phyloP scores from a whole-genome alignment of 2,113 vertebrate genomes.

The Neofelis nebulosa region DNA sequence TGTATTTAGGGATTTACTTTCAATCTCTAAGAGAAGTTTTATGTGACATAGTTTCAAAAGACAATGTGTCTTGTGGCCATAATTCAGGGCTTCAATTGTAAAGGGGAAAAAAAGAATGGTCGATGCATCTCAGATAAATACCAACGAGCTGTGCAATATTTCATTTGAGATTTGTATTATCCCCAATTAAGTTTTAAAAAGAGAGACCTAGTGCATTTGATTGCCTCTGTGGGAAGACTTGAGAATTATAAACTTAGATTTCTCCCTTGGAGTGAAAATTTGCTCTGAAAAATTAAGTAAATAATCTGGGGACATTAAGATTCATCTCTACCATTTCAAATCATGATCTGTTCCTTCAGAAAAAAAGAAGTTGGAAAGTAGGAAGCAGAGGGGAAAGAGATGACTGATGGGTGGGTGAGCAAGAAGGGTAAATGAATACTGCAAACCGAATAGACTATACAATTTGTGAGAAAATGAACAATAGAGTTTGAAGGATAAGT shows the following conservation, averaged over 20 bases:
- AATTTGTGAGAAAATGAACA: slow-evolving; percentile 40
- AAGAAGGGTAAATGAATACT: not conserved
- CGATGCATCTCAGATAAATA: not conserved
- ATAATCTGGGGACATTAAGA: not conserved
- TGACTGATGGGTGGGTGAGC: not conserved
- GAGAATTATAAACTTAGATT: not conserved
- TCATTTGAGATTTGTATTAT: not conserved
- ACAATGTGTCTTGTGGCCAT: not conserved
- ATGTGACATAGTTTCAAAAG: not conserved
- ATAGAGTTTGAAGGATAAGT: not conserved
- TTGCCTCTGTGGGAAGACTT: not conserved
- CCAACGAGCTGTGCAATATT: not conserved
- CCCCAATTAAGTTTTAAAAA: not conserved
- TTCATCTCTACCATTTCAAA: not conserved
- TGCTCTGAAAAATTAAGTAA: slow-evolving; percentile 41
- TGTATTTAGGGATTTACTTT: not conserved
- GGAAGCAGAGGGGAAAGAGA: not conserved
- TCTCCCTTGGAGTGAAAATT: not conserved
- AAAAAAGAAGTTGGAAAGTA: not conserved
- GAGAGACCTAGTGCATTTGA: not conserved
- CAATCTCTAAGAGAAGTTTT: not conserved
- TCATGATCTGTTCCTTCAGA: not conserved
- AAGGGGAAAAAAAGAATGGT: not conserved
- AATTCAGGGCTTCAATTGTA: not conserved
- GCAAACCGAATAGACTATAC: not conserved